Percentiles rank a stretch among this genome's conserved stretches.
Conservation (phyloP, 2,888 invertebrate genomes). For the Eueremaeus valkanovi region DNA sequence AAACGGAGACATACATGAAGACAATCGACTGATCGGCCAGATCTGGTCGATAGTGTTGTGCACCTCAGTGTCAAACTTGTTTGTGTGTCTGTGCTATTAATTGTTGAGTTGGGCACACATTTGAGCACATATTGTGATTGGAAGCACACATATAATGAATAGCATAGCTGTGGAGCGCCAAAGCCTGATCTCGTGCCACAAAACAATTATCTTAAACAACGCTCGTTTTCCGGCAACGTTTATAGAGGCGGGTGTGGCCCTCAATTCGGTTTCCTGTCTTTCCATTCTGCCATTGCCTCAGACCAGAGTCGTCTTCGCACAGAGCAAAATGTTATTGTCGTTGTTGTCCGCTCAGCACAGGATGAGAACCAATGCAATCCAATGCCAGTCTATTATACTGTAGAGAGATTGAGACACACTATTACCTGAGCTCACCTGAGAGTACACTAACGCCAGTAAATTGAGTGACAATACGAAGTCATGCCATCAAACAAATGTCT, state of each 20-base stretch:
- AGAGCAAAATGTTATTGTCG: conserved; percentile 19
- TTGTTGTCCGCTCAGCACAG: conserved; percentile 17
- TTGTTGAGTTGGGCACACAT: neutral
- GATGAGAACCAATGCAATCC: neutral
- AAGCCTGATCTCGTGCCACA: neutral
- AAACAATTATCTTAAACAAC: conserved; percentile 26
- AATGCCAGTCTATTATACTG: neutral
- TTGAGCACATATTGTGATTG: conserved; percentile 8
- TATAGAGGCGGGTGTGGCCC: conserved; percentile 14
- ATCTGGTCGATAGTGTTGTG: neutral
- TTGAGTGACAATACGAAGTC: neutral
- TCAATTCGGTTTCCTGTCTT: conserved; percentile 8
- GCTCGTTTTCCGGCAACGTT: conserved; percentile 21
- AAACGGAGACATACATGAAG: neutral
- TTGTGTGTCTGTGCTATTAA: conserved; percentile 7
- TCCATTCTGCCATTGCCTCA: neutral
- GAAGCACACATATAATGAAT: neutral
- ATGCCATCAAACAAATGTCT: neutral
- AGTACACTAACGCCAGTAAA: no score
- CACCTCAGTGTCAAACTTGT: conserved; percentile 22
- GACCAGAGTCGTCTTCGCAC: neutral
- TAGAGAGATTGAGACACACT: conserved; percentile 1
- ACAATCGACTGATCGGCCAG: no score
- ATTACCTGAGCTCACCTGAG: neutral
- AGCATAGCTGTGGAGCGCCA: neutral